Evolutionary conservation across 2,797 vertebrate genomes (phyloP), one percentile per base, ranked within the genome.

Genomic region (Setipinna tenuifilis): DNA sequence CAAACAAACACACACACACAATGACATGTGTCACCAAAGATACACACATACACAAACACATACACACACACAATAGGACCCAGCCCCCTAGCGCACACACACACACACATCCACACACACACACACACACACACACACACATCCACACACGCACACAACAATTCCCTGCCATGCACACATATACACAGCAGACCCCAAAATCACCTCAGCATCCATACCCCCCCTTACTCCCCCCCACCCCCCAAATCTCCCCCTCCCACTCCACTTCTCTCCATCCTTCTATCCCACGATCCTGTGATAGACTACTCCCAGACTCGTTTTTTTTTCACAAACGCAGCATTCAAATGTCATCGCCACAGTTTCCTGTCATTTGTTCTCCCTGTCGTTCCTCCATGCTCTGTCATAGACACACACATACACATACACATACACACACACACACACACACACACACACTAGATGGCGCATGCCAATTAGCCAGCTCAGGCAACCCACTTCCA

Each of bases 361-460:
- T 35, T 78, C 71, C 71, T 10, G 35, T 78, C 71, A 78, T 78
- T 78, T 78, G 71, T 78, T 78, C 28, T 5, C 68, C 61, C 35
- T 35, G 16, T 54, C 50, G 14, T 21, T 78, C 16, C 19, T 41
- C 71, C 28, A 17, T 16, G 62, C 21, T 83, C 83, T 54, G 78
- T 11, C 81, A 23, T 68, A 28, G 82, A 86, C 85, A 78, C 62
- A 41, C 35, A 41, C 35, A 41, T 5, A 75, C 71, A 83, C 85
- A 65, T 57, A 83, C 82, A 65, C 57, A 83, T 6, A 80, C 80
- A 61, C 54, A 78, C 54, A 57, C 50, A 61, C 92, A 90, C 91
- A 91, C 92, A 90, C 28, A 71, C 91, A 91, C 92, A 93, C 92
- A 92, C 90, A 57, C 86, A 91, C 91, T 93, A 92, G 89, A 91